Base-by-base conservation (phyloP, 2,113 vertebrate species). In the Calyptomena viridis region DNA sequence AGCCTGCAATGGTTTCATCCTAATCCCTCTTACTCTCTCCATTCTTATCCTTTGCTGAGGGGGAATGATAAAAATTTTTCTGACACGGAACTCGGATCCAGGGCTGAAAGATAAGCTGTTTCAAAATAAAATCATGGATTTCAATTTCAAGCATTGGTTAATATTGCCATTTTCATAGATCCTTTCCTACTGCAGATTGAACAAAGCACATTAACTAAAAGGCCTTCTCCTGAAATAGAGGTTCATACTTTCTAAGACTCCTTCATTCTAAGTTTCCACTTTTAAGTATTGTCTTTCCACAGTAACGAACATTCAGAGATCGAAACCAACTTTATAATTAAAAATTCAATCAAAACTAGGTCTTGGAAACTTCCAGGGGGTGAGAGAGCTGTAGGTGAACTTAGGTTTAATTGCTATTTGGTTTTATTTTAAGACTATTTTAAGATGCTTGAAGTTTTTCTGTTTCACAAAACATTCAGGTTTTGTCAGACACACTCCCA, bases 1-100 rank as follows among this genome's bases (percentile, higher is more conserved):
- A 87, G 80, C 47, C 84, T 77, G 93, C 74, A 75, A 90, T 95
- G 82, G 94, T 80, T 95, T 96, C 91, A 95, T 95, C 82, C 93
- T 97, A 96, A 97, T 96, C 94, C 94, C 88, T 91, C 89, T 96
- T 87, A 91, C 1, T 10, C 93, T 93, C 63, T 76, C 75, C 89
- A 75, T 91, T 91, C 85, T 95, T 93, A 96, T 96, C 93, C 95
- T 92, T 94, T 87, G 86, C 93, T 94, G 89, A 96, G 79, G 59
- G 74, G 78, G 77, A 94, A 89, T 78, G 95, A 96, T 96, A 95
- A 94, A 91, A 50, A 13, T 62, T 72, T 79, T 78, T 93, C 87
- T 92, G 92, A 93, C 94, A 85, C 21, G 8, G 50, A 94, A 88
- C 77, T 94, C 0, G 55, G 63, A 95, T 95, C 62, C 93, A 82